Evolutionary conservation across 2,888 invertebrate species (phyloP).

Genomic region (Caenorhabditis sinica): DNA sequence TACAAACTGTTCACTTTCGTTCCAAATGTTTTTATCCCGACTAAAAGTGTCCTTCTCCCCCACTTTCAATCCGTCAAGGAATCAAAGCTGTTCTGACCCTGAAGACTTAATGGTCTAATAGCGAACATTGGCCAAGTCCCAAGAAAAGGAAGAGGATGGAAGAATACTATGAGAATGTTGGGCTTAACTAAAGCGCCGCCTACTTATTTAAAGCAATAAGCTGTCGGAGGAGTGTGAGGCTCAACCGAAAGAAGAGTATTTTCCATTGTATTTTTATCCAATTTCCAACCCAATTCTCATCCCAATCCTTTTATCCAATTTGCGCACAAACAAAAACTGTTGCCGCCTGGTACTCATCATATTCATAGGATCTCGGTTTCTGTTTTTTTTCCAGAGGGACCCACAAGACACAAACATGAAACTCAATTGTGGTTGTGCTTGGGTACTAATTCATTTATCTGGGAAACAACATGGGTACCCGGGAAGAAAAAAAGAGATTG

Average conservation of each 20-base stretch:
- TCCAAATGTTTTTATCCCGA: slow-evolving; percentile 14
- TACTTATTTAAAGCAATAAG: slow-evolving; percentile 63
- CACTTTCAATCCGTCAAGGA: slow-evolving; percentile 40
- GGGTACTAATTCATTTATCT: slow-evolving; percentile 63
- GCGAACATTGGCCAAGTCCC: slow-evolving; percentile 53
- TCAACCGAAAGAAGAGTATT: neutral
- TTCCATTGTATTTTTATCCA: slow-evolving; percentile 56
- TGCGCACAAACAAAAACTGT: slow-evolving; percentile 51
- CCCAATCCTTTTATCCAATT: slow-evolving; percentile 32
- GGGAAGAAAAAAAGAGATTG: neutral
- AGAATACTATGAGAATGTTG: slow-evolving; percentile 54
- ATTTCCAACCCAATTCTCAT: slow-evolving; percentile 26
- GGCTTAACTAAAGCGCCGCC: slow-evolving; percentile 66
- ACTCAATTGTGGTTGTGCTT: slow-evolving; percentile 52
- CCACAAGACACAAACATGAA: slow-evolving; percentile 12
- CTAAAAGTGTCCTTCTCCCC: slow-evolving; percentile 13
- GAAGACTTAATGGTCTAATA: slow-evolving; percentile 66
- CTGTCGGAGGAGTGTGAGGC: slow-evolving; percentile 15
- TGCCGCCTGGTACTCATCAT: slow-evolving; percentile 53
- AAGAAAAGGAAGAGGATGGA: slow-evolving; percentile 20
- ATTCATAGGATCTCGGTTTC: slow-evolving; percentile 8
- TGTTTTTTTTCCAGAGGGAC: slow-evolving; percentile 9
- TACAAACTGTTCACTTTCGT: slow-evolving; percentile 19
- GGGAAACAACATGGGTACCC: slow-evolving; percentile 52
- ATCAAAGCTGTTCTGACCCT: slow-evolving; percentile 34